phyloP scores from a whole-genome alignment of 2,888 invertebrate genomes.

The Pinctada fucata region DNA sequence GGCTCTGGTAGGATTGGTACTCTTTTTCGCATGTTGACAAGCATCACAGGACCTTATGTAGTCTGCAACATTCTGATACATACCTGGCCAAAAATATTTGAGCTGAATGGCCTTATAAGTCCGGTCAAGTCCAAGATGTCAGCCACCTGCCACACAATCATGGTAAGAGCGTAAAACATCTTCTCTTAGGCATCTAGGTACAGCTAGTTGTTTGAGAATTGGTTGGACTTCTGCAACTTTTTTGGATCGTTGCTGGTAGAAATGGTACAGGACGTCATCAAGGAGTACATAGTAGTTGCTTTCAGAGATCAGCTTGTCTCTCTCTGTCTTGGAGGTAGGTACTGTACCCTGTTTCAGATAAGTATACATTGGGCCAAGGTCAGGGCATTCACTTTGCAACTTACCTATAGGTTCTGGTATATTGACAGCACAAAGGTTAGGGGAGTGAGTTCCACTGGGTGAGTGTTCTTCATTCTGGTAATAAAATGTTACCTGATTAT shows the following conservation, averaged over 20 bases:
- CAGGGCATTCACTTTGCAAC: constrained; percentile 4
- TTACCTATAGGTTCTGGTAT: not conserved
- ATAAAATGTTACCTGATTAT: constrained; percentile 6
- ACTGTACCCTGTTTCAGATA: not conserved
- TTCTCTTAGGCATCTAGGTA: too few relatives aligned
- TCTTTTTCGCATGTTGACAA: constrained; percentile 35
- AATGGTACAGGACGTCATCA: constrained; percentile 6
- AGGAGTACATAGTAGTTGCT: not conserved
- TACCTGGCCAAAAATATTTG: too few relatives aligned
- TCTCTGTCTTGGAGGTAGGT: not conserved
- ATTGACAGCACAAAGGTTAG: not conserved
- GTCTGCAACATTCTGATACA: constrained; percentile 33
- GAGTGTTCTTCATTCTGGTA: not conserved
- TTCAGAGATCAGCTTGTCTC: not conserved
- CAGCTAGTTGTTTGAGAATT: constrained; percentile 20
- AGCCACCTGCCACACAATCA: too few relatives aligned
- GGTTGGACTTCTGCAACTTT: constrained; percentile 2
- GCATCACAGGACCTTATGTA: constrained; percentile 34
- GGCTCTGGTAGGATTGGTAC: constrained; percentile 25
- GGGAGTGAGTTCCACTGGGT: not conserved
- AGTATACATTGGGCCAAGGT: not conserved
- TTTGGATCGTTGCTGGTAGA: constrained; percentile 8
- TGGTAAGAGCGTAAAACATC: too few relatives aligned
- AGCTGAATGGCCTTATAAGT: constrained; percentile 21
- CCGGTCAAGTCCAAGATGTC: constrained; percentile 23